phyloP scores from a whole-genome alignment of 1,140 invertebrate genomes.

The Drosophila guanche region DNA sequence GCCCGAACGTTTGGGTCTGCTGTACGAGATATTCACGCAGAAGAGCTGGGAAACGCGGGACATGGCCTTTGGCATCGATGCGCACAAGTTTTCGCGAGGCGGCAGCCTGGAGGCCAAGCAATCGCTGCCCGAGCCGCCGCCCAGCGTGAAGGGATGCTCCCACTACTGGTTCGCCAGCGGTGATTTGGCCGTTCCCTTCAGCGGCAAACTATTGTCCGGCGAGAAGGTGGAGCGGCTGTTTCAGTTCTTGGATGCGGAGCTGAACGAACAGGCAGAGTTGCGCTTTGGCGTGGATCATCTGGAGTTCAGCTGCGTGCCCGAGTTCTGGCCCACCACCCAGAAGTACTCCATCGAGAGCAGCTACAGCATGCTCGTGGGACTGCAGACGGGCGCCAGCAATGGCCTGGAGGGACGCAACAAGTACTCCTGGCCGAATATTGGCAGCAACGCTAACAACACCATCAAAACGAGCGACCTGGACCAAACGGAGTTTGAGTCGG shows the following conservation, averaged over 20 bases:
- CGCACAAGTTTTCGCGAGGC: slow-evolving; percentile 49
- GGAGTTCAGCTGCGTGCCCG: slow-evolving; percentile 68
- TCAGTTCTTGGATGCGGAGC: slow-evolving; percentile 47
- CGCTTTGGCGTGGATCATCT: slow-evolving; percentile 73
- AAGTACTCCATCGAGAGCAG: slow-evolving; percentile 78
- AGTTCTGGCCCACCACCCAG: slow-evolving; percentile 56
- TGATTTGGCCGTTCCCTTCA: slow-evolving; percentile 74
- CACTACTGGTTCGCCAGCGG: slow-evolving; percentile 80
- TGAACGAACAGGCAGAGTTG: slow-evolving; percentile 31
- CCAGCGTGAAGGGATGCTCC: slow-evolving; percentile 61
- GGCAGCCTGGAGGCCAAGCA: neutral
- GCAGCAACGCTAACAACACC: slow-evolving; percentile 39
- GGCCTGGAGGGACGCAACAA: slow-evolving; percentile 77
- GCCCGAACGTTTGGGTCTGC: slow-evolving; percentile 56
- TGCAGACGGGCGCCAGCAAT: slow-evolving; percentile 72
- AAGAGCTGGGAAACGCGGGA: slow-evolving; percentile 67
- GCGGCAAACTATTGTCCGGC: slow-evolving; percentile 52
- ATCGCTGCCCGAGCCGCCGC: slow-evolving; percentile 44
- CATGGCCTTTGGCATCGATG: slow-evolving; percentile 76
- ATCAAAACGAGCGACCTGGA: slow-evolving; percentile 76
- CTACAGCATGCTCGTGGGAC: slow-evolving; percentile 78
- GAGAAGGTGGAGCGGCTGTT: slow-evolving; percentile 71
- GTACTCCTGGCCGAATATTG: slow-evolving; percentile 68
- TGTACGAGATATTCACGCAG: slow-evolving; percentile 76
- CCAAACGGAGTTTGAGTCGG: slow-evolving; percentile 69